Percentiles rank a stretch among this genome's conserved stretches.
Evolutionary conservation across 92 coral and sea anemone species (phyloP).

Genomic region (Chrysogorgia sp.): DNA sequence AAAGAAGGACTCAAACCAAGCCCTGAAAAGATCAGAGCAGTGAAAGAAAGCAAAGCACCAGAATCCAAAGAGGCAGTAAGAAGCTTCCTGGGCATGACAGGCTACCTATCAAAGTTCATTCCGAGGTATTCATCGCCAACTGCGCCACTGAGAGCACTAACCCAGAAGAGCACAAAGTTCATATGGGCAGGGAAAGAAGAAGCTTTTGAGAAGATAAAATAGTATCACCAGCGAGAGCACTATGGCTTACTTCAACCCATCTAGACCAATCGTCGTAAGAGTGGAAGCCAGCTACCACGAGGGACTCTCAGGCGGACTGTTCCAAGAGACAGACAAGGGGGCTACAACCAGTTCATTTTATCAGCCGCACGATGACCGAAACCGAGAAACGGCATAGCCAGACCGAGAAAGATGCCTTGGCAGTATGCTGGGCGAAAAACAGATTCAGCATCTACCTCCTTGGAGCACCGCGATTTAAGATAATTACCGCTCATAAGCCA

Average conservation of each 20-base stretch:
- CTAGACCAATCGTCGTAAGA: constrained; percentile 44
- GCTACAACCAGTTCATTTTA: constrained; percentile 63
- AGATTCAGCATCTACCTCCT: constrained; percentile 64
- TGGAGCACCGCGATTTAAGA: constrained; percentile 54
- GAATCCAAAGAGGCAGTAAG: constrained; percentile 58
- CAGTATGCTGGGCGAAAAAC: constrained; percentile 61
- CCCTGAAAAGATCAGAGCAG: constrained; percentile 56
- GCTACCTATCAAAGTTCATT: constrained; percentile 61
- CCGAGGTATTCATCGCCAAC: constrained; percentile 64
- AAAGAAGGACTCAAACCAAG: constrained; percentile 55
- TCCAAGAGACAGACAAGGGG: constrained; percentile 54
- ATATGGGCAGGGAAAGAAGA: not conserved
- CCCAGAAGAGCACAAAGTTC: constrained; percentile 61
- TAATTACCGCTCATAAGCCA: constrained; percentile 64
- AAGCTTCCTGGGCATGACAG: constrained; percentile 65
- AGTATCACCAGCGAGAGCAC: not conserved
- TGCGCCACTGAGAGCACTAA: constrained; percentile 53
- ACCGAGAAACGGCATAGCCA: constrained; percentile 66
- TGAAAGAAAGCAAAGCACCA: constrained; percentile 53
- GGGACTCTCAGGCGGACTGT: constrained; percentile 65
- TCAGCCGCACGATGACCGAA: constrained; percentile 61
- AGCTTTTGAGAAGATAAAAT: not conserved
- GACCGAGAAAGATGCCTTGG: constrained; percentile 62
- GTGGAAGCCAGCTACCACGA: constrained; percentile 68
- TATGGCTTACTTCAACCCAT: constrained; percentile 25